These are phyloP conservation scores for Notarius lentiginosus DNA, from an alignment of 2,113 vertebrate genomes.

Conservation along the genomic window DNA sequence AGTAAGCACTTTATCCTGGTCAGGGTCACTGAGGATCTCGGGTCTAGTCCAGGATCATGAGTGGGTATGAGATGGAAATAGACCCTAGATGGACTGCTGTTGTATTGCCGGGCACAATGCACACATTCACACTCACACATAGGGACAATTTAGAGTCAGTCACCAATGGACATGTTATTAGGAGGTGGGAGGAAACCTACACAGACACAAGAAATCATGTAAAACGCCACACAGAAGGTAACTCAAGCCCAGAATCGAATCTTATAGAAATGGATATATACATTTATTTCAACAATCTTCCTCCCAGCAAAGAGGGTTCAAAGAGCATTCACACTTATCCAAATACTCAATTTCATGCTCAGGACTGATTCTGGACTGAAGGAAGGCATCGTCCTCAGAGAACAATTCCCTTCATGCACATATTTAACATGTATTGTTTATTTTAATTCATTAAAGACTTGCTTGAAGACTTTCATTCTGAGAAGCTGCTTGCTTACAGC, in stretches of 20 bases:
- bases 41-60: background rate
- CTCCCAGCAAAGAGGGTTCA: background rate
- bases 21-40: background rate
- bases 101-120: background rate
- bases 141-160: background rate
- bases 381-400: background rate
- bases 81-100: background rate
- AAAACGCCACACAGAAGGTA: background rate
- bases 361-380: background rate
- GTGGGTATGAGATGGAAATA: background rate
- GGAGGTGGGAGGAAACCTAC: background rate
- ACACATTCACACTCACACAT: background rate
- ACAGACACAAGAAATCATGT: background rate
- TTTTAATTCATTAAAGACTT: background rate
- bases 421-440: background rate
- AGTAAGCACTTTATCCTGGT: background rate
- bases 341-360: background rate
- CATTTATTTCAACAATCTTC: background rate
- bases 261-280: background rate
- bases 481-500: background rate
- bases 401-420: background rate
- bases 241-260: background rate
- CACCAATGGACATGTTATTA: background rate
- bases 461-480: background rate
- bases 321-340: background rate